phyloP scores from a whole-genome alignment of 2,888 invertebrate genomes.

The Uropetala carovei region DNA sequence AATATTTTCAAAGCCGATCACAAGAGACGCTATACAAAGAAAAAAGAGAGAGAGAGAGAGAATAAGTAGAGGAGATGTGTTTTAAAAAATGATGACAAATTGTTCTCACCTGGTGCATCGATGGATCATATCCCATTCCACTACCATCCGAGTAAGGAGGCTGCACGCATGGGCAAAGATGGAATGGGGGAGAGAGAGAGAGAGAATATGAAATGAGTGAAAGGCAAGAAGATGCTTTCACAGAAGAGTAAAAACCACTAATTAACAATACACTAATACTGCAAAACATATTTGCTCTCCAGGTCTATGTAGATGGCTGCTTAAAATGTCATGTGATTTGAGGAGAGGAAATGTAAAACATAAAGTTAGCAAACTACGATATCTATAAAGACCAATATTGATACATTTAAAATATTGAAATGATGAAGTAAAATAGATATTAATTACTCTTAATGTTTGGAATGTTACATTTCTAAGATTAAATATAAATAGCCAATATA shows the following conservation, averaged over 20 bases:
- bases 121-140: constrained; percentile 88
- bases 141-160: constrained; percentile 89
- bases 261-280: background rate
- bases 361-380: too few species aligned
- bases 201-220: constrained; percentile 41
- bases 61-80: background rate
- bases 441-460: too few species aligned
- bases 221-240: constrained; percentile 35
- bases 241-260: constrained; percentile 1
- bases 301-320: background rate
- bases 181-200: constrained; percentile 18
- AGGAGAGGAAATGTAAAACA: too few species aligned
- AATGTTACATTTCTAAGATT: too few species aligned
- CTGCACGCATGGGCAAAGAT: constrained; percentile 75
- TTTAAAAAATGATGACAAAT: constrained; percentile 23
- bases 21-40: constrained; percentile 37
- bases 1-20: constrained; percentile 35
- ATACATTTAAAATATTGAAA: too few species aligned
- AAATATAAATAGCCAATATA: too few species aligned
- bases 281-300: background rate
- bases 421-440: too few species aligned
- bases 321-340: background rate
- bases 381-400: too few species aligned
- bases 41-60: constrained; percentile 32
- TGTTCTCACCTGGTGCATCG: constrained; percentile 88